Evolutionary conservation across 2,888 invertebrate genomes (phyloP).

Genomic region (Patella caerulea): DNA sequence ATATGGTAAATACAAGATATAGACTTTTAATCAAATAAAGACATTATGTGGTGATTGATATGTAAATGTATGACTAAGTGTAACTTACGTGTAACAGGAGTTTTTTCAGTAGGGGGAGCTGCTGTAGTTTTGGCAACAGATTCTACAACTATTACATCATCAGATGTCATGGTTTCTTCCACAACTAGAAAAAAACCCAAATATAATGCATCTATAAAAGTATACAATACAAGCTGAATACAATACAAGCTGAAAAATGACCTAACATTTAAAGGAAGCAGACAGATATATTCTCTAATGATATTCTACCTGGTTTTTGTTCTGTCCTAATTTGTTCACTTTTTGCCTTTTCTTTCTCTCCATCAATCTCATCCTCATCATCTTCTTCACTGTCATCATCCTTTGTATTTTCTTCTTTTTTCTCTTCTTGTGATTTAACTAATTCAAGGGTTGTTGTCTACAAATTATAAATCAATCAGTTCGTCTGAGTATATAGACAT

Average conservation of each 20-base stretch:
- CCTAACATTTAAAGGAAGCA: too few species aligned
- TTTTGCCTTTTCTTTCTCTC: neutral
- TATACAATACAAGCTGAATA: too few species aligned
- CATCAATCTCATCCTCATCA: constrained; percentile 38
- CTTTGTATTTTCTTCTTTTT: constrained; percentile 38
- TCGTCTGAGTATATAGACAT: too few species aligned
- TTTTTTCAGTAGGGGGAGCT: neutral
- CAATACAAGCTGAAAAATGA: too few species aligned
- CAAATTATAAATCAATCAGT: constrained; percentile 2
- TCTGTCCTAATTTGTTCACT: neutral
- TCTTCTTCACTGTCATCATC: constrained; percentile 42
- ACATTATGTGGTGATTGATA: too few species aligned
- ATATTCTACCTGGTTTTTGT: neutral
- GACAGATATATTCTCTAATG: too few species aligned
- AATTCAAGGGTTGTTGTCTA: constrained; percentile 57
- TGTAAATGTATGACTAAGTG: too few species aligned
- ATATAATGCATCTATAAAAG: too few species aligned
- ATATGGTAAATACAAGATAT: too few species aligned
- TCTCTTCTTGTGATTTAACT: constrained; percentile 43
- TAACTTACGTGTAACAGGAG: constrained; percentile 8
- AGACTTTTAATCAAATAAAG: too few species aligned
- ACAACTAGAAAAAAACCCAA: neutral
- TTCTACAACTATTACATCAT: constrained; percentile 1
- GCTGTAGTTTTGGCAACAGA: neutral
- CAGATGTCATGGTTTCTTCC: neutral